Evolutionary conservation across 1,140 invertebrate genomes (phyloP).

Genomic region (Zaprionus lachaisei): DNA sequence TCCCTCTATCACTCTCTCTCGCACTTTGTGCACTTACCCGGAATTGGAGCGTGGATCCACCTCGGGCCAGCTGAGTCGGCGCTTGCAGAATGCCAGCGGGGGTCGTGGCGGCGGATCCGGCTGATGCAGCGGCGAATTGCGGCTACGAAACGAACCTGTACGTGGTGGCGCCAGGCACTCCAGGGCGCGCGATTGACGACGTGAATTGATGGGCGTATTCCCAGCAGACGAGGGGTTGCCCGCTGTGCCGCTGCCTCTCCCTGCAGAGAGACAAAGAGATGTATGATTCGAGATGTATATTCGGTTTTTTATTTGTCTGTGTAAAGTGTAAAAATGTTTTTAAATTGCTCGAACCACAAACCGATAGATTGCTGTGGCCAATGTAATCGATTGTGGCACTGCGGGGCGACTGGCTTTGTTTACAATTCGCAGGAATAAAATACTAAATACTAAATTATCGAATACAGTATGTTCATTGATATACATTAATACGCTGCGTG

Average conservation of each 20-base stretch:
- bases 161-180: slow-evolving; percentile 87
- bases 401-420: background rate
- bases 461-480: background rate
- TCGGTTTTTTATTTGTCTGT: background rate
- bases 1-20: background rate
- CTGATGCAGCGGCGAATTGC: slow-evolving; percentile 82
- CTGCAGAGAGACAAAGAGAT: slow-evolving; percentile 35
- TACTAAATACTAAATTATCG: background rate
- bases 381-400: background rate
- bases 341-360: background rate
- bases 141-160: slow-evolving; percentile 87
- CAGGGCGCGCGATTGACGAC: slow-evolving; percentile 85
- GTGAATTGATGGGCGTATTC: slow-evolving; percentile 66
- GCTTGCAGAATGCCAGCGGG: slow-evolving; percentile 89
- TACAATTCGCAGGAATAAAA: background rate
- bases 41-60: slow-evolving; percentile 92
- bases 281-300: background rate
- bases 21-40: slow-evolving; percentile 86
- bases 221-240: slow-evolving; percentile 57
- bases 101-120: slow-evolving; percentile 87
- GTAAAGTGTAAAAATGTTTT: background rate
- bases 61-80: slow-evolving; percentile 92
- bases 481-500: background rate
- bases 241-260: slow-evolving; percentile 84
- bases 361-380: too few species aligned